phyloP scores from a whole-genome alignment of 1,140 invertebrate genomes.

The Ceratina calcarata region DNA sequence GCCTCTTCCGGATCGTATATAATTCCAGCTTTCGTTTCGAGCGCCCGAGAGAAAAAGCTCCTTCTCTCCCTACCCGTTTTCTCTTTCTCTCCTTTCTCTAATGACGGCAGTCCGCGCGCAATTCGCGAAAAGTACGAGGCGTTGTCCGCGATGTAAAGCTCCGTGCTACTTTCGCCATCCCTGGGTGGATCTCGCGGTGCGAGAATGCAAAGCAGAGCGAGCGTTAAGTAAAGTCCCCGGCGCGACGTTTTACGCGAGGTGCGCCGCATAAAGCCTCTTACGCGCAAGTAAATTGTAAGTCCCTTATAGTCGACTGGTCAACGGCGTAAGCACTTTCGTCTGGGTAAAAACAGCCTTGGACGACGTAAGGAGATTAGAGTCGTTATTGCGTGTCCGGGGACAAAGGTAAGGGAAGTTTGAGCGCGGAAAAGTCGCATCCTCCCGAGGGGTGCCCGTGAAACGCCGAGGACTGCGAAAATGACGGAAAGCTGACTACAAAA shows the following conservation, averaged over 20 bases:
- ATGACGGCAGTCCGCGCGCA: neutral
- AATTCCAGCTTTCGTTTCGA: slow-evolving; percentile 16
- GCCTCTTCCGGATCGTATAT: slow-evolving; percentile 29
- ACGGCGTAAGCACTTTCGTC: slow-evolving; percentile 67
- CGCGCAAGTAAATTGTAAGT: slow-evolving; percentile 70
- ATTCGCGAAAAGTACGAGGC: slow-evolving; percentile 32
- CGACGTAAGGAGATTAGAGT: slow-evolving; percentile 66
- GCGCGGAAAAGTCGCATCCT: slow-evolving; percentile 52
- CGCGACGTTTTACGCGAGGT: slow-evolving; percentile 63
- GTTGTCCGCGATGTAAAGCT: slow-evolving; percentile 54
- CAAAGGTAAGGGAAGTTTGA: slow-evolving; percentile 58
- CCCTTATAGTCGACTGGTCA: slow-evolving; percentile 67
- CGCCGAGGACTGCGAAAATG: slow-evolving; percentile 51
- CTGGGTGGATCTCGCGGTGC: neutral
- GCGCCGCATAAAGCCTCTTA: slow-evolving; percentile 69
- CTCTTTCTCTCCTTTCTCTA: neutral
- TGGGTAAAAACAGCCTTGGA: slow-evolving; percentile 59
- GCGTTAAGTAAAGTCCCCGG: slow-evolving; percentile 61
- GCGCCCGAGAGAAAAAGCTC: neutral
- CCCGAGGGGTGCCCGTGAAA: neutral
- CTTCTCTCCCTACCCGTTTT: no score
- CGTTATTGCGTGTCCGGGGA: slow-evolving; percentile 62
- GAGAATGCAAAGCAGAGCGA: slow-evolving; percentile 61
- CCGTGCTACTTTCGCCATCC: slow-evolving; percentile 14
- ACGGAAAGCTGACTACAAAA: slow-evolving; percentile 60